Evolutionary conservation across 2,888 invertebrate species (phyloP), one percentile per base, ranked within the genome.

Genomic region (Yponomeuta plumbellus): DNA sequence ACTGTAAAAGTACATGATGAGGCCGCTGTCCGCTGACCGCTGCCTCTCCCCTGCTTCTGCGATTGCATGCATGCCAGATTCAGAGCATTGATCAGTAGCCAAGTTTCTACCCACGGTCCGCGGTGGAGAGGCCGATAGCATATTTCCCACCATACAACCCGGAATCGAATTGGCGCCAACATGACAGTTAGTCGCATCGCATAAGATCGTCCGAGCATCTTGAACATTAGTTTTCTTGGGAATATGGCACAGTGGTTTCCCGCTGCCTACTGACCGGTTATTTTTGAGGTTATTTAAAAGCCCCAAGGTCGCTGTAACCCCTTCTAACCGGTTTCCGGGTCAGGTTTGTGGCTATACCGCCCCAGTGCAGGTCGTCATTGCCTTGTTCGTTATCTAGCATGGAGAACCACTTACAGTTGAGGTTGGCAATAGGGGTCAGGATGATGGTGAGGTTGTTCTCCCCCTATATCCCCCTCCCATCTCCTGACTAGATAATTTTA

Each of bases 301-400:
- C 61, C 66, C 52, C 68, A 67, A 68, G 70, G 70, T 63, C 26
- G 13, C 64, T 67, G 64, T 22, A 21, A 66, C 68, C 70, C 66
- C 67, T 66, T 65, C 68, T 40, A 56, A 21, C 40, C 23, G n/a
- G 67, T 65, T 58, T 17, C 56, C 64, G 44, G 23, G n/a, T 26
- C 39, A 34, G 69, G 68, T 65, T 39, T 59, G 65, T 70, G 72
- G 70, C 68, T 72, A 70, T 70, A 64, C 69, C 69, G 69, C n/a
- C n/a, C 70, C 70, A 69, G 61, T 68, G 67, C 62, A 26, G 39
- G 62, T 34, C n/a, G 62, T 57, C 65, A 57, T 23, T 22, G 26
- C 34, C 26, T 65, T n/a, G 26, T 65, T 11, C 17, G 56, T 65
- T 56, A 26, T 23, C 64, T 52, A 52, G 44, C 52, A 64, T 20